Percentiles rank a stretch among this genome's conserved stretches.
Evolutionary conservation across 2,113 vertebrate genomes (phyloP).

Genomic region (Arenaria interpres): DNA sequence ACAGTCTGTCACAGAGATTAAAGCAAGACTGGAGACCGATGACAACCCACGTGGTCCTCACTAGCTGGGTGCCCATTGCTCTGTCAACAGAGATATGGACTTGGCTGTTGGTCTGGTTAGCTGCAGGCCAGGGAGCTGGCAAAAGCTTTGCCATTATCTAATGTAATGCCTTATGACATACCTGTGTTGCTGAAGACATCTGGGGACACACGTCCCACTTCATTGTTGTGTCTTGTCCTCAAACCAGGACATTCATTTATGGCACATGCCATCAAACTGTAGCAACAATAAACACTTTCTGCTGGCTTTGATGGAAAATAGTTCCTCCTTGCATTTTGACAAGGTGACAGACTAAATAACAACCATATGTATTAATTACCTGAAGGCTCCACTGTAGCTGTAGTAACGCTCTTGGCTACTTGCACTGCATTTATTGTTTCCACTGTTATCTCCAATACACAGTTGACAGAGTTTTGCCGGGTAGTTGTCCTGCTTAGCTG

Average conservation of each 20-base stretch:
- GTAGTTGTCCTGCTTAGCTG: conserved; percentile 77
- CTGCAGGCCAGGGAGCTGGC: neutral
- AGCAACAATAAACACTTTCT: neutral
- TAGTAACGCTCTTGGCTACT: conserved; percentile 86
- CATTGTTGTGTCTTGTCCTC: neutral
- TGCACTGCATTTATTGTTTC: conserved; percentile 81
- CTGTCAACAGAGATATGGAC: neutral
- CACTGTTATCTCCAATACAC: conserved; percentile 83
- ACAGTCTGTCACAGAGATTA: neutral
- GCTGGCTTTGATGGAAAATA: neutral
- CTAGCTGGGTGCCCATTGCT: neutral
- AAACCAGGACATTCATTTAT: neutral
- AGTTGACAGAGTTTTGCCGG: conserved; percentile 83
- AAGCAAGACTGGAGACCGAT: neutral
- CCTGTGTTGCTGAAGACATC: neutral
- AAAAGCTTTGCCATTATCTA: neutral
- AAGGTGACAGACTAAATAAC: neutral
- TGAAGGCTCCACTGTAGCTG: conserved; percentile 90
- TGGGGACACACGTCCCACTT: neutral
- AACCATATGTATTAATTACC: conserved; percentile 53
- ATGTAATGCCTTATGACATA: neutral
- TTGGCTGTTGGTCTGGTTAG: neutral
- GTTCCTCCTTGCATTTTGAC: neutral
- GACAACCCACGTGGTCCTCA: neutral
- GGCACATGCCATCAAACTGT: neutral